Evolutionary conservation across 92 coral and sea anemone genomes (phyloP), one percentile per base, ranked within the genome.

Genomic region (Ricordea florida): DNA sequence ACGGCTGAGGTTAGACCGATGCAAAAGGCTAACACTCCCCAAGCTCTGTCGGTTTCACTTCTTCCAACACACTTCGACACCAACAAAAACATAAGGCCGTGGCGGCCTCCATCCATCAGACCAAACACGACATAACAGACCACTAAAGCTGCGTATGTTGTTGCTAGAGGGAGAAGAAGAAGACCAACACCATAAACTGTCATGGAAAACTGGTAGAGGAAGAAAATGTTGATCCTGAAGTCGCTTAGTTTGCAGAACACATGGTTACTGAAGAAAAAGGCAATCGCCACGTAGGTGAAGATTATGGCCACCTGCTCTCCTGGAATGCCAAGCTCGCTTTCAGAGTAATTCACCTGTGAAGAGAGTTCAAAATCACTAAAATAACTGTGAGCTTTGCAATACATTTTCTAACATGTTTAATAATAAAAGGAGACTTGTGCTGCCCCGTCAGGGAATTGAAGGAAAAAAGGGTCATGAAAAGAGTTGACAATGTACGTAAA

Each of bases 41-140:
- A 72, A 29, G 87, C 87, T 26, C 43, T 45, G 26, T 74, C 29
- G 20, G 72, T n/a, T 38, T 40, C 6, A 13, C 45, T 62, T 48
- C 66, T 44, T 11, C 47, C 78, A 6, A 66, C 69, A 28, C 88
- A 82, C 10, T 57, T 57, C 26, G 71, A 30, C 0, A 82, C 34
- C 13, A 82, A 38, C 34, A 82, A 28, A 3, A 83, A 62, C 20
- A 10, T n/a, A 28, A 62, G 64, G 1, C 88, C 88, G 6, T 26
- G 6, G 3, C 20, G 3, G 13, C 84, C 88, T 5, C 88, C 88
- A 21, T 82, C 88, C 77, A 82, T 57, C 10, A 74, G 82, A 11
- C 88, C 88, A 66, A 32, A 40, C 10, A 82, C 68, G 3, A 66
- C 26, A 40, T 65, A 82, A 7, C 74, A 20, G 22, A 32, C 65